These are phyloP conservation scores for Ptyas mucosa DNA, from an alignment of 2,113 vertebrate species.

Conservation along the genomic window DNA sequence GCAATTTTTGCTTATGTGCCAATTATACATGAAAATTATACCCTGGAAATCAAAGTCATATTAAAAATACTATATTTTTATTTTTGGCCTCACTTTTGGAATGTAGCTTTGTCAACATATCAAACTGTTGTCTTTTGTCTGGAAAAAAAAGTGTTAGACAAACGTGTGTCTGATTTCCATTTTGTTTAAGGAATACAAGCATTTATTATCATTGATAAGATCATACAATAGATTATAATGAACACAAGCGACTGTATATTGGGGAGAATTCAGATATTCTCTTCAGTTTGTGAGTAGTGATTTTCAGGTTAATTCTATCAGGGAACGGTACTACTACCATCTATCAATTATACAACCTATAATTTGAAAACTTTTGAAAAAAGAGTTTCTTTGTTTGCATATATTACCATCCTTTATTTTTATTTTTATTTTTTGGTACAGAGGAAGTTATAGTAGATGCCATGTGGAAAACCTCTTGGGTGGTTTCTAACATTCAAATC, in stretches of 20 bases:
- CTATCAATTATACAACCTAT: not conserved
- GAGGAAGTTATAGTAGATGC: slow-evolving; percentile 10
- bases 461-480: not conserved
- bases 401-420: not conserved
- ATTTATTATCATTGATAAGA: not conserved
- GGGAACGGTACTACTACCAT: fast-evolving
- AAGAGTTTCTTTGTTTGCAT: not conserved
- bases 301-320: not conserved
- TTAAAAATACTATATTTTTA: not conserved
- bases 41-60: not conserved
- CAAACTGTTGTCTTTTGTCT: not conserved
- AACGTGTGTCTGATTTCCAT: not conserved
- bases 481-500: slow-evolving; percentile 46
- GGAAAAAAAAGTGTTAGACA: not conserved
- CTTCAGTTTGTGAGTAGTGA: not conserved
- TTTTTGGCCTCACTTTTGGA: not conserved
- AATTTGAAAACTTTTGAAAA: fast-evolving
- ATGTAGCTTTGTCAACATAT: not conserved
- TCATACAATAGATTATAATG: not conserved
- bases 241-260: not conserved
- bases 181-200: not conserved
- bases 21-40: not conserved
- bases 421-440: not conserved
- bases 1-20: not conserved
- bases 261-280: no score